Conservation (phyloP, 2,888 invertebrate species). For the Arrhopalites spinosus region DNA sequence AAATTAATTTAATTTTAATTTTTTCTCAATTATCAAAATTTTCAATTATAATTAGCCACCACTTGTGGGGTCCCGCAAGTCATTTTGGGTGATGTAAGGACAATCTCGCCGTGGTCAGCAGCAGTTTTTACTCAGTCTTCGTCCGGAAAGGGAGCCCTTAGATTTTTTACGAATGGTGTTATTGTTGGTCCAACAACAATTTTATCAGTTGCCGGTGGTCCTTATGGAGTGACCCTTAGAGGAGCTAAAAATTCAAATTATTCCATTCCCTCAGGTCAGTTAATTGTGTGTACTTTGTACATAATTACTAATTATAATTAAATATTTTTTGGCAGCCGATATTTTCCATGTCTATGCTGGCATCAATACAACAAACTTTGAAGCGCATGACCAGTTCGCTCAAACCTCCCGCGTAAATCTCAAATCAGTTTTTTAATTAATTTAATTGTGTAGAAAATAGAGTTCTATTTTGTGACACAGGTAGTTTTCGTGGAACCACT, state of each 20-base stretch:
- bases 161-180: slow-evolving; percentile 23
- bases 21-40: neutral
- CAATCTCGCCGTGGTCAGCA: slow-evolving; percentile 25
- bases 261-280: neutral
- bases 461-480: too few species aligned
- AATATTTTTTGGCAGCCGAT: too few species aligned
- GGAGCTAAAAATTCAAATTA: slow-evolving; percentile 16
- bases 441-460: neutral
- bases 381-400: neutral
- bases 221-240: slow-evolving; percentile 13
- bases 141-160: neutral
- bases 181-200: slow-evolving; percentile 27
- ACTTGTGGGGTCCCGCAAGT: slow-evolving; percentile 7
- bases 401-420: slow-evolving; percentile 20
- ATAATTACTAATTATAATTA: too few species aligned
- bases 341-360: slow-evolving; percentile 8
- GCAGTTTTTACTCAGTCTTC: slow-evolving; percentile 4
- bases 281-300: too few species aligned
- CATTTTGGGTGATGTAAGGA: slow-evolving; percentile 14
- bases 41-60: neutral
- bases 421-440: neutral
- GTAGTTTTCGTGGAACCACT: too few species aligned
- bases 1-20: neutral
- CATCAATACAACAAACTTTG: neutral
- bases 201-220: slow-evolving; percentile 19